Conservation (phyloP, 2,797 vertebrate genomes). For the Typhlichthys subterraneus region DNA sequence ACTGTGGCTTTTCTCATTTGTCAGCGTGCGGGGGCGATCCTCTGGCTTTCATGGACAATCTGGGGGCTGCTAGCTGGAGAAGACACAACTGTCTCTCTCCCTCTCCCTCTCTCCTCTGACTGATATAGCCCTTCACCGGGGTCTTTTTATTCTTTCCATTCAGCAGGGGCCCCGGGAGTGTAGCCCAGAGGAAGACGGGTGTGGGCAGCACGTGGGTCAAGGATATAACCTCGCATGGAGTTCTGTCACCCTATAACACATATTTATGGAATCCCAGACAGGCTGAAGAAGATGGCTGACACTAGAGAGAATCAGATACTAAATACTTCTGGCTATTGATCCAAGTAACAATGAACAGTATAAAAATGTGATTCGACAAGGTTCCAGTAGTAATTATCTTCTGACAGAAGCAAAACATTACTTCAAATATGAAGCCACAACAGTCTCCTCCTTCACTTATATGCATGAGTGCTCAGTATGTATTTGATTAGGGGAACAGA, state of each 20-base stretch:
- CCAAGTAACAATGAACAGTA: constrained; percentile 44
- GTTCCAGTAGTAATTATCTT: constrained; percentile 50
- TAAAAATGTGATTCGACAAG: constrained; percentile 52
- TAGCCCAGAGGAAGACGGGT: constrained; percentile 32
- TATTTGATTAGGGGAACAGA: constrained; percentile 44
- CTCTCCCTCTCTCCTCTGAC: constrained; percentile 33
- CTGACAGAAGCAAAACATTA: constrained; percentile 32
- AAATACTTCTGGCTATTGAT: constrained; percentile 21
- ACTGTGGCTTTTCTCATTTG: constrained; percentile 85
- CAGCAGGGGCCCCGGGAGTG: constrained; percentile 25
- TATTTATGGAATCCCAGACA: constrained; percentile 1
- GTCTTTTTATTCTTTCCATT: constrained; percentile 54
- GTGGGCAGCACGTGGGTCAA: constrained; percentile 47
- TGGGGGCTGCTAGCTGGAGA: constrained; percentile 64
- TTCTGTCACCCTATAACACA: constrained; percentile 14
- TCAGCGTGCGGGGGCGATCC: constrained; percentile 73
- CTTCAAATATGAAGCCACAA: constrained; percentile 33
- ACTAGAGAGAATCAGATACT: too few relatives aligned
- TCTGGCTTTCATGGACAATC: constrained; percentile 74
- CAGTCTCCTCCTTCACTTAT: constrained; percentile 35
- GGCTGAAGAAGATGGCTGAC: not conserved
- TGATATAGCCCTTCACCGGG: constrained; percentile 58
- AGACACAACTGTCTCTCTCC: constrained; percentile 25
- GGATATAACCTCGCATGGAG: constrained; percentile 16
- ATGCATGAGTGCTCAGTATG: constrained; percentile 49